Evolutionary conservation across 2,888 invertebrate genomes (phyloP).

Genomic region (Periphyllus acericola): DNA sequence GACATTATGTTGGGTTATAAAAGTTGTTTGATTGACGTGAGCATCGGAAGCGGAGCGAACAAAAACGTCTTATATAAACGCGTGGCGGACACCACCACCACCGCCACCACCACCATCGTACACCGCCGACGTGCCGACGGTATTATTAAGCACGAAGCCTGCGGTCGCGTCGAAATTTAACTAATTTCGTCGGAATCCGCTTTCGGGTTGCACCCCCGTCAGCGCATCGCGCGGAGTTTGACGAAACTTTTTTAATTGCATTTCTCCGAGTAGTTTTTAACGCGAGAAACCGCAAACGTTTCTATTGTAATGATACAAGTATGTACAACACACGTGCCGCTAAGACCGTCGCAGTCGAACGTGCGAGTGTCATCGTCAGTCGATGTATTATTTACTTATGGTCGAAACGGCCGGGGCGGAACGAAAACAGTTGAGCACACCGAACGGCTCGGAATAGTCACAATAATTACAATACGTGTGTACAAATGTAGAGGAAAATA

Average conservation of each 20-base stretch:
- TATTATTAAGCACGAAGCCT: constrained; percentile 19
- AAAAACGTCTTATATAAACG: constrained; percentile 32
- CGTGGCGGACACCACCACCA: neutral
- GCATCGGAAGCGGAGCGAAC: constrained; percentile 51
- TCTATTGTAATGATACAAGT: neutral
- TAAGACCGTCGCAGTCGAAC: too few species aligned
- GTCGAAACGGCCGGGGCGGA: neutral
- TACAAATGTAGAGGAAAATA: neutral
- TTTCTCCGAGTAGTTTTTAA: constrained; percentile 26
- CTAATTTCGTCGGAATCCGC: constrained; percentile 39
- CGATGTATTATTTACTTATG: neutral
- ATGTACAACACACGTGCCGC: neutral
- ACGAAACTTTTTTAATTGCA: constrained; percentile 51
- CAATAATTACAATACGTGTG: too few species aligned
- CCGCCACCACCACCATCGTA: neutral
- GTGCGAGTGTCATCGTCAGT: neutral
- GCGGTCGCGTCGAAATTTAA: constrained; percentile 46
- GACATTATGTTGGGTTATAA: neutral
- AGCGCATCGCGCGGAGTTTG: neutral
- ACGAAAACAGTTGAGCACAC: neutral
- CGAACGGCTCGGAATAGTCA: neutral
- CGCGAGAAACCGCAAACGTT: neutral
- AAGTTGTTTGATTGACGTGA: constrained; percentile 52
- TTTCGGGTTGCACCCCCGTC: neutral
- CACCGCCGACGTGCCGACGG: neutral